Base-by-base conservation (phyloP, 1,140 invertebrate genomes). In the Nasonia longicornis region DNA sequence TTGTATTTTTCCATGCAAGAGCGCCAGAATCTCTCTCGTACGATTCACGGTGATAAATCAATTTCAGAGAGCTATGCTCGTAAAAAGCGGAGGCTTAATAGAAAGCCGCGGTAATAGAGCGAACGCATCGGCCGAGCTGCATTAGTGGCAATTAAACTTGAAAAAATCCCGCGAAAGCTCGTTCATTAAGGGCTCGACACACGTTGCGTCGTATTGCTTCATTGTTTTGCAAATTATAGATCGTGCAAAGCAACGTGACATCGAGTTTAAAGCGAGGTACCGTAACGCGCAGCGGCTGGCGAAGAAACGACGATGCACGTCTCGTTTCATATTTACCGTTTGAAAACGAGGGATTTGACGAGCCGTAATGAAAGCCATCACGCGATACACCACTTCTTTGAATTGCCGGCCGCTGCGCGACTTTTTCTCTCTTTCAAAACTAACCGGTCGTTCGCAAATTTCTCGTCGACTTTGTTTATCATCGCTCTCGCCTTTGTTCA, bases 161-260 rank as follows among this genome's bases (percentile, higher is more conserved):
- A 73, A 79, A 73, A 79, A 79, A 45, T 64, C 16, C 3, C 52
- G 31, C 22, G 22, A 16, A 64, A 63, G 58, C 79, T 69, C 29
- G 7, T 63, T 76, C 26, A 45, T 80, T 80, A 80, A 76, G 64
- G 48, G 22, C 16, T 35, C 42, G 26, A 74, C 35, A 66, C 35
- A 66, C 26, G 70, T 78, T n/a, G 20, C 52, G 42, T 58, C 76
- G 10, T 42, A 76, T 80, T 81, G 38, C 67, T 77, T 81, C 74
- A 81, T 81, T 81, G 74, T 81, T 77, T 77, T 71, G 80, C 52
- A 81, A 81, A 81, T 77, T 81, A 72, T 72, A 35, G 45, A 77
- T 77, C 20, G 74, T 35, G 52, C 42, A 29, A 69, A 45, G 35
- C n/a, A 76, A 74, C 64, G 31, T 81, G 10, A 66, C 45, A 71